These are phyloP conservation scores for Tethea ocularis DNA, from an alignment of 2,888 invertebrate species.

Conservation along the genomic window DNA sequence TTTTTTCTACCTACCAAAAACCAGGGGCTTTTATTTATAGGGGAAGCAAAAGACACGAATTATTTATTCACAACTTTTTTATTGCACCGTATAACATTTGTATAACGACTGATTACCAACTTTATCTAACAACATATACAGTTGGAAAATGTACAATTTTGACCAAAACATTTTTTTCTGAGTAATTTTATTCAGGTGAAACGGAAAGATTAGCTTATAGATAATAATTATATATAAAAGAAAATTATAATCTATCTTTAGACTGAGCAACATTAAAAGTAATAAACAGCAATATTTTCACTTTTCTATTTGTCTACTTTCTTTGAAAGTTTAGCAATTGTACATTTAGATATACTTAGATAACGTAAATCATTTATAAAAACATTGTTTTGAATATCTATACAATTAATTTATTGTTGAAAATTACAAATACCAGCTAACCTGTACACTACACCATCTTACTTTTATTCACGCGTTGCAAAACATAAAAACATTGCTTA, in stretches of 20 bases:
- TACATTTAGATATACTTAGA: background rate
- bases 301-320: background rate
- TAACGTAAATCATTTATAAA: background rate
- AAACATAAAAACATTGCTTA: no score
- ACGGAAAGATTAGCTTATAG: background rate
- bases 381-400: background rate
- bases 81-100: conserved; percentile 77
- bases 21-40: background rate
- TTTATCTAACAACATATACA: conserved; percentile 22
- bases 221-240: background rate
- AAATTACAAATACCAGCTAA: background rate
- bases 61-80: conserved; percentile 72
- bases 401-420: background rate
- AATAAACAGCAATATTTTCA: no score
- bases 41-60: conserved; percentile 20
- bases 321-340: background rate
- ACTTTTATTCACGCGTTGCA: no score
- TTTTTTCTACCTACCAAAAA: no score
- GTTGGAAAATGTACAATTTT: conserved; percentile 19
- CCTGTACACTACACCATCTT: background rate
- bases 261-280: background rate
- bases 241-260: background rate
- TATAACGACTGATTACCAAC: conserved; percentile 47
- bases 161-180: conserved; percentile 12
- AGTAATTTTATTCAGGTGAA: background rate